Base-by-base conservation (phyloP, 53 echinoderm and acorn worm genomes). In the Paelopatides confundens region DNA sequence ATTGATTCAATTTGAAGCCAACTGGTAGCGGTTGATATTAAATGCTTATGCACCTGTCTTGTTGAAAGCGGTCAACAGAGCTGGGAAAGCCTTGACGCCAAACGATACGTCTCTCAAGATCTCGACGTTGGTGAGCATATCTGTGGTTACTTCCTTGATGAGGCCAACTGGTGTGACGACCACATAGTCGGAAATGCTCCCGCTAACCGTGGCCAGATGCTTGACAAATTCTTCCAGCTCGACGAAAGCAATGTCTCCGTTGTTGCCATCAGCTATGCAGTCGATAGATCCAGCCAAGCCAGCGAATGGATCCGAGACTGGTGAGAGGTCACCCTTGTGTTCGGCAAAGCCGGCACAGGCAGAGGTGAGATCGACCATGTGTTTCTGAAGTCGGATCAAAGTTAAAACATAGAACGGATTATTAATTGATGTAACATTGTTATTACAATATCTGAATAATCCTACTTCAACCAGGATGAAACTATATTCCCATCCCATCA, bases 41-140 rank as follows among this genome's bases (percentile, higher is more conserved):
- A n/a, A n/a, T n/a, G n/a, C n/a, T 21, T 12, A 81, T 92, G 1
- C 49, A 97, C 97, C 97, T 69, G 97, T 88, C 49, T 65, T 89
- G 88, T 93, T 95, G 70, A 93, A 93, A 35, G 95, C 79, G 34
- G 92, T 95, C 66, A 97, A 66, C 46, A 97, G 62, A 37, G 91
- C 91, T 21, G 95, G 92, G 89, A 91, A 91, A 28, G 88, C 85
- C 28, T 95, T 93, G 37, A 82, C 85, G 9, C 97, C 97, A 62
- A 97, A 97, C 48, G 74, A 35, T 8, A 87, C 90, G 7, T 68
- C 39, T 10, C 12, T 83, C 26, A 83, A 35, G 65, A 83, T 64
- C n/a, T 64, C 23, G 15, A 38, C 36, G 63, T 91, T 58, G 2
- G 37, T 63, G 50, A 94, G 77, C 2, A 79, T 88, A 49, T 95